A percentile compares a stretch with the other conserved stretches of the same genome.
Conservation (phyloP, 1,140 invertebrate genomes). For the Pinna nobilis region DNA sequence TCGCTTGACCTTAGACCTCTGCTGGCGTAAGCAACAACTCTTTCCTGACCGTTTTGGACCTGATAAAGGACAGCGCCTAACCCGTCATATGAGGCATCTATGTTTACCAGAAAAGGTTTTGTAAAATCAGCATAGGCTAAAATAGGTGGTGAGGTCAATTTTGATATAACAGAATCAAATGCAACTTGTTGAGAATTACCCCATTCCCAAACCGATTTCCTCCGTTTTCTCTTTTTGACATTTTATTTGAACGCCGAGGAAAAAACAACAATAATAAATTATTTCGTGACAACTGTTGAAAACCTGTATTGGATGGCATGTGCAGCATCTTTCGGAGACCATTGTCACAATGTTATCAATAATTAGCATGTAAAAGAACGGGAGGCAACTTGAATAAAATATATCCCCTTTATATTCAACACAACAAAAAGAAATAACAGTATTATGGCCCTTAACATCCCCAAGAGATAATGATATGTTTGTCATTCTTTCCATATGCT, state of each 20-base stretch:
- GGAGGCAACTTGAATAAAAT: too few species aligned
- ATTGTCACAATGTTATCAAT: too few species aligned
- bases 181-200: constrained; percentile 24
- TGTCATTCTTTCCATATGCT: too few species aligned
- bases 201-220: constrained; percentile 12
- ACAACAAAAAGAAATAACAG: too few species aligned
- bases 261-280: too few species aligned
- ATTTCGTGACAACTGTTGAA: too few species aligned
- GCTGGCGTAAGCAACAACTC: constrained; percentile 30
- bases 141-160: constrained; percentile 41
- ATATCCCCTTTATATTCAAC: too few species aligned
- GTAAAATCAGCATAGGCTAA: constrained; percentile 45
- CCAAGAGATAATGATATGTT: too few species aligned
- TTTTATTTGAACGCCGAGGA: constrained; percentile 15
- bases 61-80: constrained; percentile 11
- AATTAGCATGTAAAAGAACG: too few species aligned
- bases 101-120: constrained; percentile 43
- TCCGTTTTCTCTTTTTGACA: background rate
- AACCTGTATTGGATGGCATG: too few species aligned
- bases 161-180: constrained; percentile 47
- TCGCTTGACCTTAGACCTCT: constrained; percentile 13
- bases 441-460: too few species aligned
- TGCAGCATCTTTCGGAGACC: too few species aligned
- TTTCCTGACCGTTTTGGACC: background rate
- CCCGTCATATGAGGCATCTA: constrained; percentile 35